These are phyloP conservation scores for Prionailurus viverrinus DNA, from an alignment of 2,113 vertebrate genomes.

Conservation along the genomic window DNA sequence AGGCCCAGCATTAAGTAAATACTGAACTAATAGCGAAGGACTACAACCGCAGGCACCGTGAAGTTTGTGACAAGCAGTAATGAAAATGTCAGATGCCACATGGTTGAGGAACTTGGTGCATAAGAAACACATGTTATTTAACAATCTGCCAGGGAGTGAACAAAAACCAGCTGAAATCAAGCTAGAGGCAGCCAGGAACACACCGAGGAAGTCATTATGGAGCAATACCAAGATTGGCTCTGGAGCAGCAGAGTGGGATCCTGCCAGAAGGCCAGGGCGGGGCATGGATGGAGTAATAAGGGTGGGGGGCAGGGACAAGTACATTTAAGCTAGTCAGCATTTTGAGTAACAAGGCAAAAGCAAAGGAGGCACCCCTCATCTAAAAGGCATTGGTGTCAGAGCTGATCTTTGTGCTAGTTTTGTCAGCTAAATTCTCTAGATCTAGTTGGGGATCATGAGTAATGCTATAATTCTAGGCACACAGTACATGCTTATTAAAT, in stretches of 20 bases:
- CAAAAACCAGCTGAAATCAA: constrained; percentile 64
- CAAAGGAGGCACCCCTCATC: fast-evolving
- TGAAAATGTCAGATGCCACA: constrained; percentile 79
- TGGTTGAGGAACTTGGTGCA: constrained; percentile 44
- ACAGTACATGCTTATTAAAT: not conserved
- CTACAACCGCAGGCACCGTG: constrained; percentile 11
- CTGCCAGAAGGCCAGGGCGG: not conserved
- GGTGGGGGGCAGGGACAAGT: fast-evolving
- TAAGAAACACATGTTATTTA: constrained; percentile 54
- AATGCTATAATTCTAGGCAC: not conserved
- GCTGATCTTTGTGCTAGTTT: not conserved
- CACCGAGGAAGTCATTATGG: not conserved
- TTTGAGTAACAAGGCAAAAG: not conserved
- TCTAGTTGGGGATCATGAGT: not conserved
- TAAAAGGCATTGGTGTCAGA: not conserved
- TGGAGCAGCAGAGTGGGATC: not conserved
- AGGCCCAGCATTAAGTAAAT: constrained; percentile 26
- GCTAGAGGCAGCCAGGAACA: constrained; percentile 42
- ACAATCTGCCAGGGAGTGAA: constrained; percentile 61
- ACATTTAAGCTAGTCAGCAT: not conserved
- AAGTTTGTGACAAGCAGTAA: constrained; percentile 64
- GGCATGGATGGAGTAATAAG: not conserved
- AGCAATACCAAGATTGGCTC: not conserved
- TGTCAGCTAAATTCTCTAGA: not conserved
- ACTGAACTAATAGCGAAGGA: constrained; percentile 46